phyloP scores from a whole-genome alignment of 1,140 invertebrate species.

The Eueides isabella region DNA sequence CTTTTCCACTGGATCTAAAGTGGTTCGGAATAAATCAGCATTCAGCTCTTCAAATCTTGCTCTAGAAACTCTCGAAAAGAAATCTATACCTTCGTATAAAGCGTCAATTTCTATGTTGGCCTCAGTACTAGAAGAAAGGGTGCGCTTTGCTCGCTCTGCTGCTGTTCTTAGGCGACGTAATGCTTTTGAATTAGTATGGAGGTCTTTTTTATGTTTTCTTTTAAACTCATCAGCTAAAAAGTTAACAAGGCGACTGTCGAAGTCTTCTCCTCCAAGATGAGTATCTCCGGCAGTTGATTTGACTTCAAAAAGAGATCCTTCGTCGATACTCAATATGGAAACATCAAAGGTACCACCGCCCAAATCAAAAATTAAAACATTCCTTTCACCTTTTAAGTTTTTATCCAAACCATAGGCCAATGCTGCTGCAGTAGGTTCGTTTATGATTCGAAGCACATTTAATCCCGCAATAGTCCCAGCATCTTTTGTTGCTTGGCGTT shows the following conservation, averaged over 20 bases:
- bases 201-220: slow-evolving; percentile 81
- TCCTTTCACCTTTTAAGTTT: slow-evolving; percentile 86
- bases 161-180: slow-evolving; percentile 84
- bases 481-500: not conserved
- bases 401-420: slow-evolving; percentile 89
- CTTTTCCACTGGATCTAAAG: slow-evolving; percentile 82
- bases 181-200: slow-evolving; percentile 71
- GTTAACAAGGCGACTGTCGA: slow-evolving; percentile 92
- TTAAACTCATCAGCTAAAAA: slow-evolving; percentile 86
- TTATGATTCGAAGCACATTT: slow-evolving; percentile 89
- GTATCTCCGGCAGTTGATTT: slow-evolving; percentile 90
- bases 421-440: slow-evolving; percentile 90
- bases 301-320: slow-evolving; percentile 91
- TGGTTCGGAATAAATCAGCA: slow-evolving; percentile 78
- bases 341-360: slow-evolving; percentile 90
- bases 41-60: slow-evolving; percentile 81
- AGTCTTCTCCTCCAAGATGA: slow-evolving; percentile 92
- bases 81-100: slow-evolving; percentile 78
- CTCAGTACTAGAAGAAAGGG: slow-evolving; percentile 80
- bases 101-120: slow-evolving; percentile 82
- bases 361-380: slow-evolving; percentile 79
- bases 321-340: slow-evolving; percentile 92
- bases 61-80: slow-evolving; percentile 77
- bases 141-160: slow-evolving; percentile 83
- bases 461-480: slow-evolving; percentile 83